phyloP scores from a whole-genome alignment of 2,888 invertebrate species.

The Leucophenga montana region DNA sequence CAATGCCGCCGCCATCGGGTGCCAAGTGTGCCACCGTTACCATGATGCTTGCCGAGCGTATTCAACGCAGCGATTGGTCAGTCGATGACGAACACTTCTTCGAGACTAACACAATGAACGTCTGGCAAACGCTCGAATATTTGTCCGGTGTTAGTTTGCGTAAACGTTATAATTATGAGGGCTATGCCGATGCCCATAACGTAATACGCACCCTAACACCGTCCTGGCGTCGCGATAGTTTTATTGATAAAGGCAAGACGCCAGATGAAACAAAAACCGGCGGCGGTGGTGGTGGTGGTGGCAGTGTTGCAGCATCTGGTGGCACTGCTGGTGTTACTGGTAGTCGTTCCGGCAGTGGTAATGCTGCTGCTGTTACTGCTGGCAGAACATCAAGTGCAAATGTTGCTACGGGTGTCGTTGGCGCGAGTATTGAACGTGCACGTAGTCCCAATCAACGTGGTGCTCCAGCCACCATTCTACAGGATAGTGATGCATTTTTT shows the following conservation, averaged over 20 bases:
- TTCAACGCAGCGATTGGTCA: conserved; percentile 68
- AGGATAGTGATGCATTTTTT: conserved; percentile 38
- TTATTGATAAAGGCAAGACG: conserved; percentile 56
- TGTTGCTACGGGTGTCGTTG: neutral
- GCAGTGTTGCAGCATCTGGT: neutral
- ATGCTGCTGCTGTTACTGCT: neutral
- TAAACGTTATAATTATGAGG: conserved; percentile 69
- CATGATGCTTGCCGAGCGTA: conserved; percentile 68
- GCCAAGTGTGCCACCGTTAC: conserved; percentile 64
- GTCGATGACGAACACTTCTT: conserved; percentile 67
- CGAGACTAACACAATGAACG: conserved; percentile 70
- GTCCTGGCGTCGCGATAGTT: conserved; percentile 67
- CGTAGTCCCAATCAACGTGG: conserved; percentile 11
- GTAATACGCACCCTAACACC: conserved; percentile 62
- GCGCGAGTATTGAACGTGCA: neutral
- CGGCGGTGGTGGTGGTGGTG: conserved; percentile 39
- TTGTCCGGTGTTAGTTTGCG: conserved; percentile 64
- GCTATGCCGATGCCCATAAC: conserved; percentile 65
- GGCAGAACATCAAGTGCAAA: neutral
- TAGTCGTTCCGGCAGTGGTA: neutral
- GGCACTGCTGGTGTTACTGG: neutral
- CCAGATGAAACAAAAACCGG: conserved; percentile 15
- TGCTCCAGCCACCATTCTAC: neutral
- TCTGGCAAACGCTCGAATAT: conserved; percentile 71
- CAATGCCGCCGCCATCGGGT: conserved; percentile 43